phyloP scores from a whole-genome alignment of 2,888 invertebrate genomes.

The Cephus pygmeus region DNA sequence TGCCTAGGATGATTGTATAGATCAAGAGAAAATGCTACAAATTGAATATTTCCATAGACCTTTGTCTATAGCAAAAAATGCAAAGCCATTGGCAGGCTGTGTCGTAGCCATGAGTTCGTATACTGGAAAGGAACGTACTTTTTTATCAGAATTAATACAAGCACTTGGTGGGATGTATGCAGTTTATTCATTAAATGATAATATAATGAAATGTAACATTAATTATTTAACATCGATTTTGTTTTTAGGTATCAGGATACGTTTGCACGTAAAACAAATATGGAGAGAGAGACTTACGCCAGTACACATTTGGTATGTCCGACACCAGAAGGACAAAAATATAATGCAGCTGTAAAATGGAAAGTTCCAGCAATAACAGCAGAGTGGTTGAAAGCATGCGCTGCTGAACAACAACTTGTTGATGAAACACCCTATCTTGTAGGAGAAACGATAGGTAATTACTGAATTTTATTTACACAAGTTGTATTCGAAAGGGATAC shows the following conservation, averaged over 20 bases:
- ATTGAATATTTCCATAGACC: slow-evolving; percentile 81
- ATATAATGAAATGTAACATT: slow-evolving; percentile 3
- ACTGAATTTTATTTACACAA: slow-evolving; percentile 9
- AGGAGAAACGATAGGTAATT: slow-evolving; percentile 68
- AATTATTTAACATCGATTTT: slow-evolving; percentile 8
- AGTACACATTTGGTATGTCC: slow-evolving; percentile 87
- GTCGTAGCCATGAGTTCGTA: slow-evolving; percentile 86
- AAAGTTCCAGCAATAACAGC: slow-evolving; percentile 81
- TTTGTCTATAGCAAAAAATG: slow-evolving; percentile 67
- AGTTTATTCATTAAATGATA: slow-evolving; percentile 9
- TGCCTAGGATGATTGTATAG: slow-evolving; percentile 74
- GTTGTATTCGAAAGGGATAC: not conserved
- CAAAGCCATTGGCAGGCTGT: slow-evolving; percentile 73
- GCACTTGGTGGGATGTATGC: slow-evolving; percentile 79
- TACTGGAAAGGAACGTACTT: slow-evolving; percentile 77
- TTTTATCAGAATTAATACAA: slow-evolving; percentile 77
- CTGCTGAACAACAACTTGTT: slow-evolving; percentile 68
- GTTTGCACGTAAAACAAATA: slow-evolving; percentile 72
- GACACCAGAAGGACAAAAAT: slow-evolving; percentile 81
- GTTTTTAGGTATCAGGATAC: slow-evolving; percentile 72
- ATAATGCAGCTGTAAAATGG: slow-evolving; percentile 87
- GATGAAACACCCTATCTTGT: slow-evolving; percentile 72
- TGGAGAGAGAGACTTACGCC: slow-evolving; percentile 68
- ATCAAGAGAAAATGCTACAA: slow-evolving; percentile 70
- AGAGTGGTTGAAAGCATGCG: slow-evolving; percentile 82